phyloP scores from a whole-genome alignment of 2,797 vertebrate species.

The Lagocephalus sceleratus region DNA sequence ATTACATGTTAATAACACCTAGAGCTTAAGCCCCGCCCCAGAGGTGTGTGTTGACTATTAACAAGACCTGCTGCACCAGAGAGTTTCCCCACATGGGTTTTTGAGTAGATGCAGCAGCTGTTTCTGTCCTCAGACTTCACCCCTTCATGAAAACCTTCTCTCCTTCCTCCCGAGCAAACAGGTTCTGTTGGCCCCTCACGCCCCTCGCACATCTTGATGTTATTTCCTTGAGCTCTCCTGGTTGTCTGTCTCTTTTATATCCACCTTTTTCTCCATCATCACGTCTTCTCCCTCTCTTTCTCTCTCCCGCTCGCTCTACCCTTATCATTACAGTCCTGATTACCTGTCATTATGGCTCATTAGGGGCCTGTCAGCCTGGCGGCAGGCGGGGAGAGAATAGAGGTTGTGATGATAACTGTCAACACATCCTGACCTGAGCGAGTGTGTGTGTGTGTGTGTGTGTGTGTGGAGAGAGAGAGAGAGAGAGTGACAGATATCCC shows the following conservation, averaged over 20 bases:
- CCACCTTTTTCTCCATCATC: constrained; percentile 46
- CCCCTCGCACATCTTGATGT: constrained; percentile 17
- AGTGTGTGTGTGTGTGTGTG: constrained; percentile 5
- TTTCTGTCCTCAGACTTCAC: constrained; percentile 1
- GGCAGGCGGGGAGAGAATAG: constrained; percentile 52
- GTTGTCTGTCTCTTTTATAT: constrained; percentile 44
- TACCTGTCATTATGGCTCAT: constrained; percentile 77
- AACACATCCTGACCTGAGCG: constrained; percentile 28
- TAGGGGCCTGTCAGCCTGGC: constrained; percentile 70
- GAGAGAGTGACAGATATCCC: constrained; percentile 21
- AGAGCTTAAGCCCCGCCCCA: too few relatives aligned
- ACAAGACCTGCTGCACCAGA: not conserved
- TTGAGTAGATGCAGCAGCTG: too few relatives aligned
- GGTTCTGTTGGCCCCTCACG: constrained; percentile 14
- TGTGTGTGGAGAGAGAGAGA: constrained; percentile 8
- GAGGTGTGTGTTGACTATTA: too few relatives aligned
- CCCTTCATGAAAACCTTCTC: constrained; percentile 13
- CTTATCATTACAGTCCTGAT: constrained; percentile 73
- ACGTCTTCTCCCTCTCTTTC: constrained; percentile 11
- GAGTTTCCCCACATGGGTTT: too few relatives aligned
- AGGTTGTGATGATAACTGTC: constrained; percentile 53
- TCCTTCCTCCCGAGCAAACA: constrained; percentile 14
- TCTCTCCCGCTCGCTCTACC: constrained; percentile 41
- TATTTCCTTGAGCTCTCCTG: constrained; percentile 28
- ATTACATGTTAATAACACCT: too few relatives aligned